These are phyloP conservation scores for Anguilla rostrata DNA, from an alignment of 2,113 vertebrate species.

Conservation along the genomic window DNA sequence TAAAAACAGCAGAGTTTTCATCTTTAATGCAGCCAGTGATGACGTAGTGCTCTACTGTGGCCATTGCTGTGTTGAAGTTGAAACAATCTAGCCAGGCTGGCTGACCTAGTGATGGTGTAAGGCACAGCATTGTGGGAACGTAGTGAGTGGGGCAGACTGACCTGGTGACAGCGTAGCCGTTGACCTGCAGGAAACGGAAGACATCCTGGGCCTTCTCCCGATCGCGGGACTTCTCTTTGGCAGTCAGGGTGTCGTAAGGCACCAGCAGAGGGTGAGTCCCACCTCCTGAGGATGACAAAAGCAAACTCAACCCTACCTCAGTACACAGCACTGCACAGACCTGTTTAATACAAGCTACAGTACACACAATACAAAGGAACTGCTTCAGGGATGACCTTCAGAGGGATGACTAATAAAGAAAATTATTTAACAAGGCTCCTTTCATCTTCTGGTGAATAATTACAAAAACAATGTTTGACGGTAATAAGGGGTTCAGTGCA, in stretches of 20 bases:
- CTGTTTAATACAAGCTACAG: background rate
- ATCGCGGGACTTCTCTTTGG: conserved; percentile 94
- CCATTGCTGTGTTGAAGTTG: background rate
- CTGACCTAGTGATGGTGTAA: background rate
- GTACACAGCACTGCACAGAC: background rate
- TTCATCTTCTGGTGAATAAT: background rate
- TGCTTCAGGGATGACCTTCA: background rate
- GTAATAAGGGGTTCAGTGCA: background rate
- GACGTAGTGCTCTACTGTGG: no score
- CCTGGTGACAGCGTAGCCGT: conserved; percentile 77
- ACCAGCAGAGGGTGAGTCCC: conserved; percentile 91
- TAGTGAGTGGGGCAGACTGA: conserved; percentile 33
- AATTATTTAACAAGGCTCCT: background rate
- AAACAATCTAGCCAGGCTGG: background rate
- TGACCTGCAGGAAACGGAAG: conserved; percentile 92
- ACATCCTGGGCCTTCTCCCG: conserved; percentile 94
- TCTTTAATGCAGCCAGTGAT: no score
- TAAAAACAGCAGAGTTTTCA: no score
- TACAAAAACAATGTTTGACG: background rate
- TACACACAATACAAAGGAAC: background rate
- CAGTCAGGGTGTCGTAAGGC: conserved; percentile 94
- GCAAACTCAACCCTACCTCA: background rate
- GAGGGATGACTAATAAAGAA: background rate
- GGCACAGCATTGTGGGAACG: background rate
- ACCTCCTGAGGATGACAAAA: conserved; percentile 72